Base-by-base conservation (phyloP, 2,113 vertebrate species). In the Tachysurus vachellii region DNA sequence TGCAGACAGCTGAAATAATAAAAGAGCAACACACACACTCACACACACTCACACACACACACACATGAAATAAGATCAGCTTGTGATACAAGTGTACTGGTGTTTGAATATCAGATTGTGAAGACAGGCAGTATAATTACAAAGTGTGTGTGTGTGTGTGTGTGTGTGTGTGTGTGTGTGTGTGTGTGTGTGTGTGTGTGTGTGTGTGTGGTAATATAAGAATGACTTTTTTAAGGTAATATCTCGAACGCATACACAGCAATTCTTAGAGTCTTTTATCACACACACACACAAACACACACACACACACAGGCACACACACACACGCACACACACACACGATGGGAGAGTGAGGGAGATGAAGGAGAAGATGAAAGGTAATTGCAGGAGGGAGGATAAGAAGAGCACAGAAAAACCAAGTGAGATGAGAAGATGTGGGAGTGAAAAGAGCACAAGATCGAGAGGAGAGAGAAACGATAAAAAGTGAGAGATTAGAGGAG, bases 1-100 rank as follows among this genome's bases (percentile, higher is more conserved):
- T 89, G 87, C 77, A 89, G 44, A 80, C 90, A 91, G 88, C 73
- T 85, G 36, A 85, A 88, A 89, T 84, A 66, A 87, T 83, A 88
- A 50, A 50, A 61, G 59, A 59, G 47, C 82, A 73, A 83, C 59
- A 76, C 61, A 82, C 62, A 57, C 53, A 82, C 77, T 54, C 68
- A 77, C 64, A 80, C 26, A 50, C 64, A 85, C 68, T 47, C 70
- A 61, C 47, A 23, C 44, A 79, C 28, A 75, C n/a, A 26, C 54
- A 57, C 62, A 28, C 44, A n/a, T n/a, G n/a, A n/a, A 75, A 71
- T 3, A 66, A 42, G 44, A 50, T 76, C 12, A 10, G 47, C 31
- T 71, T 71, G 68, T 71, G 68, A 71, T 42, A 71, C 21, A 79
- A 13, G 5, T 44, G 54, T 31, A 47, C 82, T 75, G 26, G 61